Base-by-base conservation (phyloP, 2,888 invertebrate genomes). In the Maniola hyperantus region DNA sequence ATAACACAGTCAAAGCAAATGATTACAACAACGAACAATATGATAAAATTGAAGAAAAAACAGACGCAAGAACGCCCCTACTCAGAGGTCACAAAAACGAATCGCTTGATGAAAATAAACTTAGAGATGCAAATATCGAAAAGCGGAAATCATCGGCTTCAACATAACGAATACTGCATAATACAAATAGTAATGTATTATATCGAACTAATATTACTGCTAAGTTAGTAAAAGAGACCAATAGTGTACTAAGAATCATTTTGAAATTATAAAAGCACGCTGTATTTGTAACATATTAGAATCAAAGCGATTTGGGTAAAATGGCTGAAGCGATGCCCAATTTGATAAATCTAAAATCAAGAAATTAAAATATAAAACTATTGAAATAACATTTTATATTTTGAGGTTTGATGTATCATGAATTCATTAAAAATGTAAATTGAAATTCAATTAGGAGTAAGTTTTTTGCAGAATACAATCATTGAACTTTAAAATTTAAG, bases 111-210 rank as follows among this genome's bases (percentile, higher is more conserved):
- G 92, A 92, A 76, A 88, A 84, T 36, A 91, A 90, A 79, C 73
- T 89, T 65, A 83, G 90, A 70, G 92, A 92, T 60, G 87, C 79
- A 69, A 91, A 91, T 80, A 77, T 83, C 63, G 92, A 92, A 67
- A 92, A 91, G 73, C 79, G 92, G 68, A 92, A 92, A 79, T 92
- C 92, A 62, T 91, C 92, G 63, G 91, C 92, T 72, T 92, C 92
- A 58, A 92, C 92, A 81, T 91, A 90, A 83, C 79, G 36, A 75
- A 64, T 39, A 71, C 62, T n/a, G 42, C 36, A 54, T 34, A 46
- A 62, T 61, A 51, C 33, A 15, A 44, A 53, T 51, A 44, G 18
- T n/a, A 54, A 46, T 66, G 61, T 66, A 61, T 33, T 5, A 44
- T 65, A 65, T 20, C 18, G 64, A n/a, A 51, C 39, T 71, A 60